Evolutionary conservation across 1,140 invertebrate genomes (phyloP).

Genomic region (Ditylenchus dipsaci): DNA sequence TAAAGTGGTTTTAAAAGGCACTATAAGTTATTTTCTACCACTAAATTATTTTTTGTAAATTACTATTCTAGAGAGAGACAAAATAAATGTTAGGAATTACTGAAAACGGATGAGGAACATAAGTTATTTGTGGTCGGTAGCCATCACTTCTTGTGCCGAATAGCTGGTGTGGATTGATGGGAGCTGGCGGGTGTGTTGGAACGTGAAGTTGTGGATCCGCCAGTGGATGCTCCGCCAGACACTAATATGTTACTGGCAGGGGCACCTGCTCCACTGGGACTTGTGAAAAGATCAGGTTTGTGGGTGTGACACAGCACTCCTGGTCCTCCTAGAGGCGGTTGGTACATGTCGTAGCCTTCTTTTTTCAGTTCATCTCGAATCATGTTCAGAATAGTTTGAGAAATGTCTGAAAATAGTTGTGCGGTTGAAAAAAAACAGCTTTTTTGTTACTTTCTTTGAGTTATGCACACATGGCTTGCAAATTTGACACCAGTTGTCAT

Average conservation of each 20-base stretch:
- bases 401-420: constrained; percentile 41
- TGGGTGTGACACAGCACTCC: constrained; percentile 40
- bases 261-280: background rate
- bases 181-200: constrained; percentile 45
- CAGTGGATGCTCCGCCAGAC: constrained; percentile 11
- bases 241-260: constrained; percentile 9
- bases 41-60: too few species aligned
- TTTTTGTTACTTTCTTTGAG: too few species aligned
- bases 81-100: too few species aligned
- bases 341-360: constrained; percentile 56
- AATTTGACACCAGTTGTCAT: too few species aligned
- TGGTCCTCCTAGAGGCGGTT: constrained; percentile 49
- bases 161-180: constrained; percentile 45
- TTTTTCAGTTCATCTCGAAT: constrained; percentile 50
- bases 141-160: constrained; percentile 45
- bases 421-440: too few species aligned
- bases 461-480: too few species aligned
- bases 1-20: too few species aligned
- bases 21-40: too few species aligned
- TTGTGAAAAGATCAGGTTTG: constrained; percentile 48
- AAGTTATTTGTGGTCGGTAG: too few species aligned
- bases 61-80: too few species aligned
- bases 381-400: constrained; percentile 54
- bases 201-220: constrained; percentile 30
- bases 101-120: too few species aligned